Evolutionary conservation across 2,113 vertebrate species (phyloP), one percentile per base, ranked within the genome.

Genomic region (Amia ocellicauda): DNA sequence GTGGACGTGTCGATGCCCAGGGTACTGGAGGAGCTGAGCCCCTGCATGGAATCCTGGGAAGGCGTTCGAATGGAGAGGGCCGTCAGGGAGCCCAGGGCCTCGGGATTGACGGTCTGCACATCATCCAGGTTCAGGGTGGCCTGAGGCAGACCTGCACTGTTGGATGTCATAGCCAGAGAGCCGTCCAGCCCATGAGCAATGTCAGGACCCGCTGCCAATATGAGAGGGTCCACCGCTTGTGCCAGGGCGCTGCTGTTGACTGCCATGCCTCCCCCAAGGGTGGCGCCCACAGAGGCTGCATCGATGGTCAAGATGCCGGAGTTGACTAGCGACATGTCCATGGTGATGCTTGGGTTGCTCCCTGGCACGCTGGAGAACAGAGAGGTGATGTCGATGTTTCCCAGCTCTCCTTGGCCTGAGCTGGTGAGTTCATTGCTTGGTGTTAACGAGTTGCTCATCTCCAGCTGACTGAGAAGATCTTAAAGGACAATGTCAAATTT

Each of bases 241-340:
- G 85, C 83, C n/a, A 93, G 47, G 2, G 91, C 76, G 56, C 45
- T 80, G 70, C 7, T 79, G 7, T 47, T 75, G 2, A 80, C 69
- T 1, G 90, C 77, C 4, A 88, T 70, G 63, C 28, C 80, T 13
- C 81, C 85, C 7, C 85, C 85, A 0, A 97, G 88, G 0, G 91
- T 79, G 0, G 91, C 79, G 23, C 89, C 85, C 24, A 92, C 91
- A 0, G 95, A 93, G 36, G 91, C 82, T 0, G 95, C 91, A 11
- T 98, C 97, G 0, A 98, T 91, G 0, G 95, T 95, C 63, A 99
- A 82, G 56, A 97, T 95, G 17, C 94, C 93, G 0, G 94, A 90
- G 78, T 86, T 91, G 66, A 94, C 91, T 28, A 98, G 63, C 0
- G 91, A 87, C 67, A 96, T 86, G 56, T 97, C 94, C 3, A 92